Percentiles rank a stretch among this genome's conserved stretches.
phyloP scores from a whole-genome alignment of 35 echinoderm and acorn worm species.

The Apostichopus japonicus region DNA sequence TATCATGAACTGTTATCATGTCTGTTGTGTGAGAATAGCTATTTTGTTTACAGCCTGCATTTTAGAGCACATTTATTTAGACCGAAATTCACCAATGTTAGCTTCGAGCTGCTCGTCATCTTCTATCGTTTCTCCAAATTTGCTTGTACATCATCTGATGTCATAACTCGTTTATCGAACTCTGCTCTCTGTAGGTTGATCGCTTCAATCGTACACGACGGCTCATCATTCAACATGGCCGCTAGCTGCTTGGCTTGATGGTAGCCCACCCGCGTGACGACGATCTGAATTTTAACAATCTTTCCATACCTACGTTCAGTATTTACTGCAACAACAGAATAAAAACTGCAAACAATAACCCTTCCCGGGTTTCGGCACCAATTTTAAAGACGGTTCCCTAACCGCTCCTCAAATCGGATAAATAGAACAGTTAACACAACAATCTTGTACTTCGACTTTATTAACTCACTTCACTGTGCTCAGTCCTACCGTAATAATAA shows the following conservation, averaged over 20 bases:
- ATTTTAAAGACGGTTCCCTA: neutral
- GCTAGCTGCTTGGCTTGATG: conserved; percentile 12
- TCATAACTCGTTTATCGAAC: neutral
- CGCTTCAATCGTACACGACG: neutral
- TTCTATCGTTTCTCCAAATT: neutral
- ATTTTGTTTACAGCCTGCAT: neutral
- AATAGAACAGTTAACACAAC: too few relatives aligned
- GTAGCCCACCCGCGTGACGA: conserved; percentile 25
- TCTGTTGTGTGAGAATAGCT: conserved; percentile 4
- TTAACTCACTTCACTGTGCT: too few relatives aligned
- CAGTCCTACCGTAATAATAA: too few relatives aligned
- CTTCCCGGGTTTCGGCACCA: neutral
- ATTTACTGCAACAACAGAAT: neutral
- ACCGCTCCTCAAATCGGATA: too few relatives aligned
- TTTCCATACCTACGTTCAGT: conserved; percentile 39
- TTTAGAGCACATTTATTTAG: neutral
- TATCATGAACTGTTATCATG: neutral
- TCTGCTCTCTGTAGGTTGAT: conserved; percentile 16
- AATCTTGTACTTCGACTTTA: too few relatives aligned
- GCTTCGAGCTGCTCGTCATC: conserved; percentile 1
- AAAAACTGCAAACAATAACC: neutral
- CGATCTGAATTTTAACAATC: conserved; percentile 27
- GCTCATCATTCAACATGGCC: neutral
- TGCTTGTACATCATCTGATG: neutral
- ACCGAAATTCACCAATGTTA: conserved; percentile 31